Conservation (phyloP, 2,888 invertebrate genomes). For the Linnaemya tessellans region DNA sequence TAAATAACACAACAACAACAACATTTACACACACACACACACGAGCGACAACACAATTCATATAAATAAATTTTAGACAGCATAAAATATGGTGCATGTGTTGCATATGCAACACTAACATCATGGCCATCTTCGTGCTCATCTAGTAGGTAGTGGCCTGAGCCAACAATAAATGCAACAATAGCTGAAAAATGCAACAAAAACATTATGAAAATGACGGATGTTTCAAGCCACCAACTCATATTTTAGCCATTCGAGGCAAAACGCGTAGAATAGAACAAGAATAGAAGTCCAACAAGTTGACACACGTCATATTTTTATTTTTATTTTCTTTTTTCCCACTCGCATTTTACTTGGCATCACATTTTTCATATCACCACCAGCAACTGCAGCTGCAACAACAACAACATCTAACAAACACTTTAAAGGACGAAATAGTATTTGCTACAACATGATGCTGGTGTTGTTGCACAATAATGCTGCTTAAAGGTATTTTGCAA, state of each 20-base stretch:
- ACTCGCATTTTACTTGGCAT: neutral
- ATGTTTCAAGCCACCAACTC: conserved; percentile 70
- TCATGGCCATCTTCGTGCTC: conserved; percentile 4
- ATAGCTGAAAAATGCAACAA: conserved; percentile 22
- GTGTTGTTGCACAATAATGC: conserved; percentile 45
- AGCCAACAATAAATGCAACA: conserved; percentile 39
- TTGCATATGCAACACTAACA: conserved; percentile 47
- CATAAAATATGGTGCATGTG: conserved; percentile 54
- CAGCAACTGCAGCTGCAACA: neutral
- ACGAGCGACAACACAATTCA: conserved; percentile 15
- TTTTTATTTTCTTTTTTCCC: conserved; percentile 21
- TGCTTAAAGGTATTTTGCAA: conserved; percentile 73
- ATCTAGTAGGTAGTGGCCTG: neutral
- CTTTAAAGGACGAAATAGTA: conserved; percentile 31
- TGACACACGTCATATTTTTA: conserved; percentile 59
- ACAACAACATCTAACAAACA: neutral
- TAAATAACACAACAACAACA: conserved; percentile 19
- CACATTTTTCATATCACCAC: conserved; percentile 51
- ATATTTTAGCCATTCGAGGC: conserved; percentile 58
- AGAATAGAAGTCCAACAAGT: conserved; percentile 23
- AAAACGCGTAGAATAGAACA: conserved; percentile 1
- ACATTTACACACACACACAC: neutral
- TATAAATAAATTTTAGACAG: conserved; percentile 69
- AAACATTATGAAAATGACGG: conserved; percentile 63
- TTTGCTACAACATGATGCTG: neutral